These are phyloP conservation scores for Morone chrysops DNA, from an alignment of 2,113 vertebrate species.

Conservation along the genomic window DNA sequence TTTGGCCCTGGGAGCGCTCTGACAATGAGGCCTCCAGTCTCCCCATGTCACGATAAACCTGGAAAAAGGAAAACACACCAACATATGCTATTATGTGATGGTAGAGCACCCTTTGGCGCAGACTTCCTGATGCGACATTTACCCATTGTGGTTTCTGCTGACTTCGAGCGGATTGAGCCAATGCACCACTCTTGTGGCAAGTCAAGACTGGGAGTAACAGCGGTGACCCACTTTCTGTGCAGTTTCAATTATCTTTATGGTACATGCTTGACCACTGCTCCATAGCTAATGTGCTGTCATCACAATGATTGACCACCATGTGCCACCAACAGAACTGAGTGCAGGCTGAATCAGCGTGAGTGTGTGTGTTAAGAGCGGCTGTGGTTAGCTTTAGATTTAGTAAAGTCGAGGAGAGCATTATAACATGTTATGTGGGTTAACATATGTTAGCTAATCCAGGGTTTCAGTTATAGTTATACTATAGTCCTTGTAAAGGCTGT, in stretches of 20 bases:
- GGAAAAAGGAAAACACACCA: constrained; percentile 44
- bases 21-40: constrained; percentile 79
- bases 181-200: constrained; percentile 17
- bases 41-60: constrained; percentile 83
- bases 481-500: background rate
- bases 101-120: background rate
- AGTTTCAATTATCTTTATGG: constrained; percentile 75
- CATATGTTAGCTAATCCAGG: constrained; percentile 14
- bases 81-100: background rate
- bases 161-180: constrained; percentile 1
- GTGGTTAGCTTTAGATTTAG: constrained; percentile 26
- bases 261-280: constrained; percentile 63
- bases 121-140: constrained; percentile 32
- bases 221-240: constrained; percentile 57
- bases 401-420: constrained; percentile 13
- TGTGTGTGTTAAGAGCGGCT: background rate
- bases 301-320: constrained; percentile 59
- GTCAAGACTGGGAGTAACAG: constrained; percentile 14
- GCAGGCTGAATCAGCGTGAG: constrained; percentile 23
- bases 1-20: constrained; percentile 73
- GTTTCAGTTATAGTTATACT: constrained; percentile 1
- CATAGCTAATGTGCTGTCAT: constrained; percentile 64
- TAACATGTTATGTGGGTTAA: constrained; percentile 16
- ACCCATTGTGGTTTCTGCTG: constrained; percentile 44
- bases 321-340: constrained; percentile 9